A percentile compares a stretch with the other conserved stretches of the same genome.
These are phyloP conservation scores for Lapara coniferarum DNA, from an alignment of 2,888 invertebrate species.

Conservation along the genomic window DNA sequence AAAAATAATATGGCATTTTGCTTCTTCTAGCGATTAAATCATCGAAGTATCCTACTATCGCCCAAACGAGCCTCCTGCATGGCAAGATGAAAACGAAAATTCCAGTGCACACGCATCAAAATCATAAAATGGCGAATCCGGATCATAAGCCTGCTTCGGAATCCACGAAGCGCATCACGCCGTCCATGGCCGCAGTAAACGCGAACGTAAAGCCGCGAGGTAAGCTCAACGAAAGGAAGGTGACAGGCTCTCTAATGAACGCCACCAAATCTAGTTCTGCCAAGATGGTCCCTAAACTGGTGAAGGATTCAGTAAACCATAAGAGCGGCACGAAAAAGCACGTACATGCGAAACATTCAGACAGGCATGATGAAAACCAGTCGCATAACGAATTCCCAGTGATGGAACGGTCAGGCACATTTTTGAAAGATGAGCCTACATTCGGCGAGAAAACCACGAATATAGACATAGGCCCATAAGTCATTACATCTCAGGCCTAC, in stretches of 20 bases:
- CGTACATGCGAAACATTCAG: background rate
- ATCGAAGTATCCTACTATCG: slow-evolving; percentile 38
- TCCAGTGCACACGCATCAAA: slow-evolving; percentile 58
- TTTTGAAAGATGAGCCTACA: slow-evolving; percentile 89
- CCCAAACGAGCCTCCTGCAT: slow-evolving; percentile 30
- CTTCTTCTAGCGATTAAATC: slow-evolving; percentile 49
- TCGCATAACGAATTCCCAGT: slow-evolving; percentile 46
- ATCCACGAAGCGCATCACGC: slow-evolving; percentile 30
- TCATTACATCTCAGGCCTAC: too few species aligned
- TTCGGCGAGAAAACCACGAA: slow-evolving; percentile 63
- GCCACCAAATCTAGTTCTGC: too few species aligned
- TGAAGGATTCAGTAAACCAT: too few species aligned
- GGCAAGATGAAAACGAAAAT: slow-evolving; percentile 62
- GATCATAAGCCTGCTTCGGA: slow-evolving; percentile 38
- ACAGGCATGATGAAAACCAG: slow-evolving; percentile 2
- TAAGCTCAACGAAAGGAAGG: slow-evolving; percentile 24
- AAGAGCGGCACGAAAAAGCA: too few species aligned
- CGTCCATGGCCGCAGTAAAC: slow-evolving; percentile 24
- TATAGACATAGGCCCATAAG: slow-evolving; percentile 56
- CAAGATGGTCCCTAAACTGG: too few species aligned
- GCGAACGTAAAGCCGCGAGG: slow-evolving; percentile 24
- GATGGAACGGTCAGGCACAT: slow-evolving; percentile 88
- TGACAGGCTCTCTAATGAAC: too few species aligned
- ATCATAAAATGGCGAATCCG: slow-evolving; percentile 34
- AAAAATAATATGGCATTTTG: background rate